phyloP scores from a whole-genome alignment of 2,797 vertebrate genomes.

The Paratrypauchen microcephalus region DNA sequence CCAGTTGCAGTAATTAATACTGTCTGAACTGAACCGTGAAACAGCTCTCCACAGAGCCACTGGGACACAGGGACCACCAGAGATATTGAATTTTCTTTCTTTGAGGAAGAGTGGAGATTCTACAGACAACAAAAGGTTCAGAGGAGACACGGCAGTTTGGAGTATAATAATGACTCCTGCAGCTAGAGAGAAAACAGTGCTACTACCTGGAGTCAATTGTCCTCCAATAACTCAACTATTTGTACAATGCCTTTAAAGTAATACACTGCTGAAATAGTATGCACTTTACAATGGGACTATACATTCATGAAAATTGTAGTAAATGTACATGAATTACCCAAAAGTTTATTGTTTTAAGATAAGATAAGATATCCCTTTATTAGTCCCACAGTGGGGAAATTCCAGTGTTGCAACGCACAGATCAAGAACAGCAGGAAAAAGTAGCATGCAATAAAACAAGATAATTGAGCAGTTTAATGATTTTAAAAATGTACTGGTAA shows the following conservation, averaged over 20 bases:
- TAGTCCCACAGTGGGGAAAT: too few relatives aligned
- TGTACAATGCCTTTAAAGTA: not conserved
- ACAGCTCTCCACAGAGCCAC: slow-evolving; percentile 1
- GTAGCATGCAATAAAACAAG: too few relatives aligned
- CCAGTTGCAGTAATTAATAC: slow-evolving; percentile 18
- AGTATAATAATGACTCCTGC: not conserved
- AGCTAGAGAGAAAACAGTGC: not conserved
- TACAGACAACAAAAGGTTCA: slow-evolving; percentile 10
- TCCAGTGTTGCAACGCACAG: too few relatives aligned
- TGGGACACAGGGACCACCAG: slow-evolving; percentile 3
- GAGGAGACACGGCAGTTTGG: not conserved
- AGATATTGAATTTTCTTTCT: slow-evolving; percentile 34
- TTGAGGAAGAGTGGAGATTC: slow-evolving; percentile 11
- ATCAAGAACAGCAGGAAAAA: too few relatives aligned
- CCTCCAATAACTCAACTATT: not conserved
- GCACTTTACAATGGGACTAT: not conserved
- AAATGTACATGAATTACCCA: not conserved
- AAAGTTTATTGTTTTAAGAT: too few relatives aligned
- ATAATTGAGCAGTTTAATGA: too few relatives aligned
- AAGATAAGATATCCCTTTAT: too few relatives aligned
- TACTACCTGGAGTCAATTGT: too few relatives aligned
- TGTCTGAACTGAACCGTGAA: slow-evolving; percentile 18
- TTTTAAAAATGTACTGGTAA: too few relatives aligned
- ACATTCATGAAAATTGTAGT: not conserved
- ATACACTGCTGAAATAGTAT: not conserved